Evolutionary conservation across 92 coral and sea anemone genomes (phyloP), one percentile per base, ranked within the genome.

Genomic region (Paragorgia papillata): DNA sequence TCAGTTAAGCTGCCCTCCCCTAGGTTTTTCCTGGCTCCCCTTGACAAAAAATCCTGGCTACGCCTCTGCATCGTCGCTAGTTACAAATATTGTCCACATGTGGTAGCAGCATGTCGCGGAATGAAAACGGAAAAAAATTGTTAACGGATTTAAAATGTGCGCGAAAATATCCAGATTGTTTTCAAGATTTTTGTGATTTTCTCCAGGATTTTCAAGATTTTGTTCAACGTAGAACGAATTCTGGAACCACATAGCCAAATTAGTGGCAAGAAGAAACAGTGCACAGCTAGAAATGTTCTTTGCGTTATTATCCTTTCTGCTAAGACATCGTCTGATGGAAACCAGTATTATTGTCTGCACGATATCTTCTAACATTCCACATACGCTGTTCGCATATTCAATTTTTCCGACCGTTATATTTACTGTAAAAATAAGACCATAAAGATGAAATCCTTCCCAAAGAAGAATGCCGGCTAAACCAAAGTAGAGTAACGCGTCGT

Each of bases 401-500:
- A 46, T 9, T 46, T 46, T 46, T 2, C 2, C 2, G n/a, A 15
- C 12, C 53, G n/a, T 6, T n/a, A n/a, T n/a, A n/a, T 2, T 2
- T 7, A 2, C 2, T 7, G 14, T 46, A 15, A 46, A 46, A 46
- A 46, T 46, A 10, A 68, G 43, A n/a, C 6, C 58, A 33, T 68
- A 68, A 30, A 68, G 24, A 68, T 68, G 75, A 68, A 68, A 68
- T 44, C 75, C 75, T 68, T 68, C 75, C 75, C 75, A 68, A 29
- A 46, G 59, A 14, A 46, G 20, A n/a, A 68, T 29, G 2, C 75
- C 75, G 14, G 59, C 75, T 13, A 68, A 46, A 0, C 75, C 75
- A 12, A 68, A 29, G 75, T 68, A 68, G 35, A 68, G 75, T 33
- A 68, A 49, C 24, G 25, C 25, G 19, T 68, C 75, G 59, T 68